Evolutionary conservation across 2,113 vertebrate genomes (phyloP).

Genomic region (Gymnogyps californianus): DNA sequence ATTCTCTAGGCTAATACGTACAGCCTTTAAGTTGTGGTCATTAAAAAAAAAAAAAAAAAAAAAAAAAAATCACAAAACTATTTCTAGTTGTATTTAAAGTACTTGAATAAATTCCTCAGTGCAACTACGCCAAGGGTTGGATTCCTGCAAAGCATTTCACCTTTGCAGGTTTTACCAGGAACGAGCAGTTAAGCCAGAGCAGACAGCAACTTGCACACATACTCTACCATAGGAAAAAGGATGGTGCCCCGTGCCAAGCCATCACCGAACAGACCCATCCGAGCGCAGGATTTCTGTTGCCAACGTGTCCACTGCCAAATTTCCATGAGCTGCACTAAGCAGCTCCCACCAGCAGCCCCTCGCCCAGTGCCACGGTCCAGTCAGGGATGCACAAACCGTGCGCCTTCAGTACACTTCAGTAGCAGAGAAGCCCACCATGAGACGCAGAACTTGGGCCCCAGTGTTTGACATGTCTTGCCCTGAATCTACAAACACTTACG

Average conservation of each 20-base stretch:
- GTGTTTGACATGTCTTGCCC: rapidly evolving
- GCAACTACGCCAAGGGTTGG: rapidly evolving
- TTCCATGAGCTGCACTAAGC: neutral
- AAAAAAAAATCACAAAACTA: neutral
- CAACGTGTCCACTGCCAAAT: neutral
- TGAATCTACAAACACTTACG: neutral
- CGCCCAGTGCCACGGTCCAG: rapidly evolving
- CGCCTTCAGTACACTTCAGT: rapidly evolving
- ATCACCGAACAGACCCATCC: neutral
- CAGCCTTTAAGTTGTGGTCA: neutral
- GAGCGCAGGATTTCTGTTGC: neutral
- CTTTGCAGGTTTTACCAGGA: neutral
- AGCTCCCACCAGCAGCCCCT: neutral
- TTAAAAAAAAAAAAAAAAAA: neutral
- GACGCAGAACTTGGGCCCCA: neutral
- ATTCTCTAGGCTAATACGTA: neutral
- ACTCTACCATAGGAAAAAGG: neutral
- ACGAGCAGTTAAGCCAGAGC: rapidly evolving
- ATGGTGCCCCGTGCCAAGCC: neutral
- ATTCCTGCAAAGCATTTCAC: neutral
- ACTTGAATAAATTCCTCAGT: neutral
- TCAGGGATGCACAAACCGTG: rapidly evolving
- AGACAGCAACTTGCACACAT: neutral
- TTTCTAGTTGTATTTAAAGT: neutral
- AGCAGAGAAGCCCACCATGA: neutral